Base-by-base conservation (phyloP, 1,140 invertebrate species). In the Cyrtorhinus lividipennis region DNA sequence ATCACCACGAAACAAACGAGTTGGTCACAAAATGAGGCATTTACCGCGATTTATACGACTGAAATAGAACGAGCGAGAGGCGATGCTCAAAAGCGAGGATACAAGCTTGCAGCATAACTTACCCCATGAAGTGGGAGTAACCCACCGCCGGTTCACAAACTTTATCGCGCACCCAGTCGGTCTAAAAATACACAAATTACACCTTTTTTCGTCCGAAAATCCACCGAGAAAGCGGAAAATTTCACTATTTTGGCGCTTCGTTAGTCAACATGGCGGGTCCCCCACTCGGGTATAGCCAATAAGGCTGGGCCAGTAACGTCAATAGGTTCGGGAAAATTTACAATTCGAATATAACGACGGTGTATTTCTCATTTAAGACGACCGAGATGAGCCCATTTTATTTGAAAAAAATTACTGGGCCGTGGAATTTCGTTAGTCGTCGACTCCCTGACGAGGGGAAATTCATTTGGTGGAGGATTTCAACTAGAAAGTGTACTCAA, bases 261-360 rank as follows among this genome's bases (percentile, higher is more conserved):
- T 62, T 61, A 56, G 61, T 73, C 75, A 76, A 76, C 74, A 76
- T 76, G 75, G 75, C 75, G 75, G 75, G 74, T 69, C 69, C 69
- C 69, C 71, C 72, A 68, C 70, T 73, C 70, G 68, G n/a, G 74
- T 75, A 74, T 76, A 75, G 76, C 74, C 73, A 72, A 72, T 68
- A 70, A 70, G 72, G 70, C 69, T 70, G 68, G 70, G 69, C 67
- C 59, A 64, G 48, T 53, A 53, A 53, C 48, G 48, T 53, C 48
- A 53, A 53, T 53, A 53, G 48, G 48, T 38, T 8, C 30, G 15
- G 30, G n/a, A n/a, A 38, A 38, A 38, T 38, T 38, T 8, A 15
- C 15, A 38, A 38, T 38, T 38, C 30, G 30, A n/a, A n/a, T n/a
- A n/a, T n/a, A n/a, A n/a, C n/a, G n/a, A n/a, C n/a, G n/a, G n/a